Evolutionary conservation across 2,888 invertebrate species (phyloP).

Genomic region (Eupithecia tripunctaria): DNA sequence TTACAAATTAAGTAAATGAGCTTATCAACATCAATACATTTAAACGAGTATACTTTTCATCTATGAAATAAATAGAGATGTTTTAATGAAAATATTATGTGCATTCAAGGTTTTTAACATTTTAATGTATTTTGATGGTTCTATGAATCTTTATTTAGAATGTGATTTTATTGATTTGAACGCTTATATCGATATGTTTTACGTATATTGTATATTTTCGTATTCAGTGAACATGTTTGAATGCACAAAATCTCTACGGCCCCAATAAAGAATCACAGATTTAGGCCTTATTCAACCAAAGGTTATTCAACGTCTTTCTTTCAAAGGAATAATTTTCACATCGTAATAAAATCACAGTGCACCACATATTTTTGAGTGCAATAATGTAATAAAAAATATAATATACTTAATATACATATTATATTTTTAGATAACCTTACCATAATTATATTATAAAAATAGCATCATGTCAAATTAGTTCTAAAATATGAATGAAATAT

Average conservation of each 20-base stretch:
- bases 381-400: conserved; percentile 22
- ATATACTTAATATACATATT: conserved; percentile 2
- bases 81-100: background rate
- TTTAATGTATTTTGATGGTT: background rate
- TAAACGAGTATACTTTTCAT: conserved; percentile 24
- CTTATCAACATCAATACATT: conserved; percentile 27
- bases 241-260: conserved; percentile 29
- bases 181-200: background rate
- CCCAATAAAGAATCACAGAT: conserved; percentile 38
- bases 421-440: too few species aligned
- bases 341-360: conserved; percentile 57
- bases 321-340: conserved; percentile 56
- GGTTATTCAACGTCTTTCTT: conserved; percentile 66
- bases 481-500: background rate
- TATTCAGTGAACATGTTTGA: conserved; percentile 16
- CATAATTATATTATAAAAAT: background rate
- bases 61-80: background rate
- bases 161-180: background rate
- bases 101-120: background rate
- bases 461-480: conserved; percentile 16
- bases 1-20: conserved; percentile 36
- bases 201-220: conserved; percentile 8
- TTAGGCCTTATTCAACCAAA: conserved; percentile 48
- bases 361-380: conserved; percentile 40
- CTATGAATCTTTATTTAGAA: background rate